These are phyloP conservation scores for Heteropelma amictum DNA, from an alignment of 2,888 invertebrate genomes.

Conservation along the genomic window DNA sequence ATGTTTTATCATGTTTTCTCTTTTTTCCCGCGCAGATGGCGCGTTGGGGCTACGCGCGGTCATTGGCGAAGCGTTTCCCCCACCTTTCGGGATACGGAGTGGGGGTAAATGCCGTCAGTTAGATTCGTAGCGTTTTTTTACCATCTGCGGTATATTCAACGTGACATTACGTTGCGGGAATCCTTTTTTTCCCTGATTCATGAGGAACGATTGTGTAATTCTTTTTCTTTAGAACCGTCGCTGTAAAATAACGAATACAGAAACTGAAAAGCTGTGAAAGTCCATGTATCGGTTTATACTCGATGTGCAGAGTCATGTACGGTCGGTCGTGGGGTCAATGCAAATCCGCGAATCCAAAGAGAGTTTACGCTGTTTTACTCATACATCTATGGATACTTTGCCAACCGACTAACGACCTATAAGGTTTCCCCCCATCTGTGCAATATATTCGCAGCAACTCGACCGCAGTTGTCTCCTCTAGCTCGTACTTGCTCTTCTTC, in stretches of 20 bases:
- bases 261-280: constrained; percentile 1
- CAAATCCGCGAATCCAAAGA: constrained; percentile 40
- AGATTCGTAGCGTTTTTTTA: no score
- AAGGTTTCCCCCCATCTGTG: constrained; percentile 60
- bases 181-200: no score
- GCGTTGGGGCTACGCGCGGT: no score
- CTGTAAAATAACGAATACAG: constrained; percentile 8
- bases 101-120: no score
- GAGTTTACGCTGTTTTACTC: constrained; percentile 38
- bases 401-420: constrained; percentile 63
- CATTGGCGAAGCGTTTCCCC: no score
- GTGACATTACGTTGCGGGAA: no score
- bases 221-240: no score
- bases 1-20: no score
- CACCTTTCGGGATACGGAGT: no score
- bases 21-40: no score
- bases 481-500: not conserved
- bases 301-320: not conserved
- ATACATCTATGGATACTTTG: constrained; percentile 63
- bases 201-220: no score
- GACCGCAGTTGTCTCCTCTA: constrained; percentile 2
- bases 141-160: no score
- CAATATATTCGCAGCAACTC: constrained; percentile 7
- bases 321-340: constrained; percentile 44
- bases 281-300: constrained; percentile 24